Evolutionary conservation across 1,140 invertebrate species (phyloP).

Genomic region (Brachionus manjavacas): DNA sequence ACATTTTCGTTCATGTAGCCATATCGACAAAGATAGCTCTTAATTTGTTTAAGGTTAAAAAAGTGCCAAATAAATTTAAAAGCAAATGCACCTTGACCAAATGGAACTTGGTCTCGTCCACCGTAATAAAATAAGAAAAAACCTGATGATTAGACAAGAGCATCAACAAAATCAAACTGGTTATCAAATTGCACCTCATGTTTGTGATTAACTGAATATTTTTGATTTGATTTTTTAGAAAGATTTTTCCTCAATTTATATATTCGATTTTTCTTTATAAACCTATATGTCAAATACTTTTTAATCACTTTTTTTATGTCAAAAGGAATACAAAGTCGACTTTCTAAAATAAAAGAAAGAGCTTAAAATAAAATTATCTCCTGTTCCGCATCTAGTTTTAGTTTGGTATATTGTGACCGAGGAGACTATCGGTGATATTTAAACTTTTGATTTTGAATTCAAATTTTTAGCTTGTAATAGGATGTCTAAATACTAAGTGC

Average conservation of each 20-base stretch:
- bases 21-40: conserved; percentile 40
- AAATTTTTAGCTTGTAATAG: background rate
- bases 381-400: background rate
- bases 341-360: background rate
- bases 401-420: background rate
- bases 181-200: background rate
- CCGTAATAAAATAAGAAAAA: conserved; percentile 24
- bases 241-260: background rate
- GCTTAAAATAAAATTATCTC: conserved; percentile 27
- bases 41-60: background rate
- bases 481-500: conserved; percentile 35
- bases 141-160: background rate
- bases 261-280: background rate
- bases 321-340: background rate
- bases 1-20: conserved; percentile 42
- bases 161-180: background rate
- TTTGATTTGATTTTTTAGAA: conserved; percentile 17
- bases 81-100: conserved; percentile 14
- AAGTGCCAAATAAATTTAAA: no score
- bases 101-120: conserved; percentile 41
- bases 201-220: background rate
- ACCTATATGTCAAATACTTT: background rate
- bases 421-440: background rate
- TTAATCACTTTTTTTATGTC: conserved; percentile 24
- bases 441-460: conserved; percentile 4